Conservation (phyloP, 2,113 vertebrate genomes). For the Nothobranchius furzeri region DNA sequence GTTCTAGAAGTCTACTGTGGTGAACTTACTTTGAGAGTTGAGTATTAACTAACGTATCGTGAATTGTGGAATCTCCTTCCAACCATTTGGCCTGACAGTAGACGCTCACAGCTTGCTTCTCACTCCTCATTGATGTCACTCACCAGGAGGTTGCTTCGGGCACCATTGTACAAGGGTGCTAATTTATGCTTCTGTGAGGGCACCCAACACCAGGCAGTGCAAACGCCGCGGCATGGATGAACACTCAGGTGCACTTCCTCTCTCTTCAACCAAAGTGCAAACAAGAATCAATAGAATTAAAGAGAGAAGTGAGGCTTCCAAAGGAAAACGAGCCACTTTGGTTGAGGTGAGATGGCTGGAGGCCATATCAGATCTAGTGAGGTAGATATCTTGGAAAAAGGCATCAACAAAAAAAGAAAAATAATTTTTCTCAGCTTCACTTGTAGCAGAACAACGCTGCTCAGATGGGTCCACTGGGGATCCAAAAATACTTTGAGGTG, state of each 20-base stretch:
- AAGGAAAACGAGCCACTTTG: slow-evolving; percentile 60
- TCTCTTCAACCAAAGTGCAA: slow-evolving; percentile 65
- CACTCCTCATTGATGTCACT: slow-evolving; percentile 78
- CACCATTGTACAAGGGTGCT: slow-evolving; percentile 67
- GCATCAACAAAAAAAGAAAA: slow-evolving; percentile 50
- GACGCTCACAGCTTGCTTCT: slow-evolving; percentile 75
- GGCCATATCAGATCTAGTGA: slow-evolving; percentile 50
- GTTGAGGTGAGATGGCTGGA: slow-evolving; percentile 70
- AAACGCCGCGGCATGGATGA: slow-evolving; percentile 68
- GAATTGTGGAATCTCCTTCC: slow-evolving; percentile 69
- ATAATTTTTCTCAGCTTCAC: slow-evolving; percentile 47
- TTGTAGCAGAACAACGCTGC: slow-evolving; percentile 43
- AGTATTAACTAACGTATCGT: slow-evolving; percentile 55
- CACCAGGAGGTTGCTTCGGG: slow-evolving; percentile 69
- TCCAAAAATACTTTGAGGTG: slow-evolving; percentile 61
- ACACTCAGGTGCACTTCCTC: slow-evolving; percentile 73
- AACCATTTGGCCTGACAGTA: slow-evolving; percentile 75
- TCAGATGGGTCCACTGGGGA: slow-evolving; percentile 38
- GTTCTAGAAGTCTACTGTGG: slow-evolving; percentile 8
- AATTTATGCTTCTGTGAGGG: slow-evolving; percentile 78
- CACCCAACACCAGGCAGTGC: slow-evolving; percentile 54
- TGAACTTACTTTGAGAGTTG: slow-evolving; percentile 44
- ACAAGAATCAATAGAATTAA: slow-evolving; percentile 73
- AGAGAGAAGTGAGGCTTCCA: slow-evolving; percentile 55
- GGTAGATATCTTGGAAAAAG: slow-evolving; percentile 48